Evolutionary conservation across 2,888 invertebrate species (phyloP).

Genomic region (Marasmarcha lunaedactyla): DNA sequence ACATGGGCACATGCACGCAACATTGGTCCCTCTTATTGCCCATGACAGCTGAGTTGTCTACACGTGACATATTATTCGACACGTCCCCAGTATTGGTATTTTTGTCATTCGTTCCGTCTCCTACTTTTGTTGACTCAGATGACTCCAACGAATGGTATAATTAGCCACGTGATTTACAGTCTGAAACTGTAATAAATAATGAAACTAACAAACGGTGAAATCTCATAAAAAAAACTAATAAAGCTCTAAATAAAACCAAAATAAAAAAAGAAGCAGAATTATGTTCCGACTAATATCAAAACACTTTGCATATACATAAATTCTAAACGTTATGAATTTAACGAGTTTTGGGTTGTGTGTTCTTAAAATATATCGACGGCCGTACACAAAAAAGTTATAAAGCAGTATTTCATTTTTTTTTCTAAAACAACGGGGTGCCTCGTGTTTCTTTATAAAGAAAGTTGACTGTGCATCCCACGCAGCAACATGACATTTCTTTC

Average conservation of each 20-base stretch:
- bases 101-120: conserved; percentile 28
- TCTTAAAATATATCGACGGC: conserved; percentile 29
- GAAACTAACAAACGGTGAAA: neutral
- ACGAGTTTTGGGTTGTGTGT: conserved; percentile 36
- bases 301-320: neutral
- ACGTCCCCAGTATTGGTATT: conserved; percentile 34
- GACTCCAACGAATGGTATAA: conserved; percentile 55
- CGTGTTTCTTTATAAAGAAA: conserved; percentile 55
- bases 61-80: conserved; percentile 16
- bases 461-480: conserved; percentile 54
- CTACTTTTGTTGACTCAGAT: conserved; percentile 51
- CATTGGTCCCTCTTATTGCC: conserved; percentile 61
- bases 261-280: too few species aligned
- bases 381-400: conserved; percentile 53
- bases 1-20: conserved; percentile 57
- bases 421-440: conserved; percentile 65
- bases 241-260: too few species aligned
- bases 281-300: too few species aligned
- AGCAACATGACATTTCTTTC: conserved; percentile 46
- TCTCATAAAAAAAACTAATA: neutral
- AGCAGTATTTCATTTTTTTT: conserved; percentile 60
- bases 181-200: conserved; percentile 10
- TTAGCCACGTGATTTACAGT: conserved; percentile 36
- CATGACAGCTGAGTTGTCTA: conserved; percentile 45
- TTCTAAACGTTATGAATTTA: conserved; percentile 17